A percentile compares a stretch with the other conserved stretches of the same genome.
phyloP scores from a whole-genome alignment of 2,888 invertebrate species.

The Anoncus sp. region DNA sequence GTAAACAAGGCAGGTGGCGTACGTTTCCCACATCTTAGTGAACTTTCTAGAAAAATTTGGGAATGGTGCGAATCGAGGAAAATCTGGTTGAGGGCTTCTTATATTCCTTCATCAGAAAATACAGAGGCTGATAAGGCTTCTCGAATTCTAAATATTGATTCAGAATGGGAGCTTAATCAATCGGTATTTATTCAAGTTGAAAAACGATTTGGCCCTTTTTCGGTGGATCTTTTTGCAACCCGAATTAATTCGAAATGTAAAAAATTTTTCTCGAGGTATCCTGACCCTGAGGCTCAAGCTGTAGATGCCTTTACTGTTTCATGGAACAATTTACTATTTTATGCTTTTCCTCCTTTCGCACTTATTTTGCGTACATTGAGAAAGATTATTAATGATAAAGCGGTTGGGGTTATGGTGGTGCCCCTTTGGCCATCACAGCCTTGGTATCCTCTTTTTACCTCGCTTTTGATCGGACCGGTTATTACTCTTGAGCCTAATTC shows the following conservation, averaged over 20 bases:
- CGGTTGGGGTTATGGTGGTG: neutral
- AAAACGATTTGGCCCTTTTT: neutral
- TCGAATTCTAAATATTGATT: neutral
- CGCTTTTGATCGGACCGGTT: too few relatives aligned
- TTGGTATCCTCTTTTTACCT: neutral
- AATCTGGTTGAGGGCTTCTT: neutral
- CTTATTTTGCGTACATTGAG: neutral
- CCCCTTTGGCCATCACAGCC: neutral
- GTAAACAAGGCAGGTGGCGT: conserved; percentile 51
- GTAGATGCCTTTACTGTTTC: neutral
- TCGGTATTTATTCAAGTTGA: neutral
- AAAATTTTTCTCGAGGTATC: neutral
- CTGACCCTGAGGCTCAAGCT: neutral
- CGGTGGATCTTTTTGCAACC: neutral
- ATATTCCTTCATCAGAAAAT: neutral
- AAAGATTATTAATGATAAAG: conserved; percentile 15
- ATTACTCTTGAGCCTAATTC: too few relatives aligned
- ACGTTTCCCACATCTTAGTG: conserved; percentile 16
- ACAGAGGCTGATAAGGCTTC: neutral
- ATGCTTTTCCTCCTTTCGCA: neutral
- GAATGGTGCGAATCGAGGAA: neutral
- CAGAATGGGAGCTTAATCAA: neutral
- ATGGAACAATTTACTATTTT: neutral
- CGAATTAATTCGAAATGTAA: neutral
- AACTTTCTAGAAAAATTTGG: neutral